Evolutionary conservation across 2,113 vertebrate genomes (phyloP), one percentile per base, ranked within the genome.

Genomic region (Bubo scandiacus): DNA sequence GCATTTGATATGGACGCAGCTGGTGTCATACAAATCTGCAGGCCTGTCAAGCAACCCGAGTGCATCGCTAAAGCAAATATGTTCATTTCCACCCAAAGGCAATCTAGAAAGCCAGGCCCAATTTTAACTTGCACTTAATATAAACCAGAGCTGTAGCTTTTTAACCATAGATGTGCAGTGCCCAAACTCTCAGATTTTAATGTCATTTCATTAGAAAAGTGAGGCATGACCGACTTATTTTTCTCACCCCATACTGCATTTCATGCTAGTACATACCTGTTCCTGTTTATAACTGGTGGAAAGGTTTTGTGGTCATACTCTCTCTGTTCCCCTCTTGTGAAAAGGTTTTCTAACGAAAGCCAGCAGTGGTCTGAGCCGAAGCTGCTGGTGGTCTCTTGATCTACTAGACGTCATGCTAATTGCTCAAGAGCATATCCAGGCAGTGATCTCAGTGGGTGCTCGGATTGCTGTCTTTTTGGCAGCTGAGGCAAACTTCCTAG

Each of bases 1-100:
- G 96, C 96, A 97, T 97, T 96, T 96, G 98, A 96, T 98, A 96
- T 96, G 95, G 97, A 82, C 94, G 90, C 98, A 98, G 98, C 98
- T 98, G 98, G 91, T 97, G 97, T 86, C 96, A 94, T 34, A 91
- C 98, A 97, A 97, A 96, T 95, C 92, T 94, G 94, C 27, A 2
- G 70, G 78, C 82, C 87, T 96, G 90, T 92, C 77, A 90, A 90
- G 86, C 92, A 92, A 68, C 86, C 92, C 32, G 6, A 96, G 81
- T 18, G 52, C 95, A 72, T 79, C 2, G n/a, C 93, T 97, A 23
- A 94, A 96, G 94, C 79, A 96, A 97, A 94, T 96, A 81, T 89
- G 95, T 93, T 73, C 77, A 66, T 95, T 97, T 97, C 95, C 93
- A 96, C 94, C 59, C 95, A 95, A 94, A 95, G 93, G 43, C 72